Evolutionary conservation across 2,797 vertebrate species (phyloP).

Genomic region (Mormyrus proboscirostris): DNA sequence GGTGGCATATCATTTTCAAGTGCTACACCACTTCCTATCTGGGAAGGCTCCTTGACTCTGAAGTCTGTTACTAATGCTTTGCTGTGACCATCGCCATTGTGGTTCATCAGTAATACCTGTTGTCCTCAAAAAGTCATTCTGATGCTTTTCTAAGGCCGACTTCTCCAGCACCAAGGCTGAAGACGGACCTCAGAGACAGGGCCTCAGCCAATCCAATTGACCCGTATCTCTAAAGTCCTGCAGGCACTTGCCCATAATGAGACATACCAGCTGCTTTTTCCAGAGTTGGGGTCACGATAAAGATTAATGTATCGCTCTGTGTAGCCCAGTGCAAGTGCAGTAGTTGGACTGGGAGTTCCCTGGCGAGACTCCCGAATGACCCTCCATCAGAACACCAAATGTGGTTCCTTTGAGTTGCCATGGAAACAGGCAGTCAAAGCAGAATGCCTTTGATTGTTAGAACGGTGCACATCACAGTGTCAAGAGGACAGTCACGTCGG

Average conservation of each 20-base stretch:
- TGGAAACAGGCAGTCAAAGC: conserved; percentile 47
- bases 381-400: conserved; percentile 43
- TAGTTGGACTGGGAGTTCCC: conserved; percentile 7
- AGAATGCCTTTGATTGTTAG: conserved; percentile 50
- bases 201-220: background rate
- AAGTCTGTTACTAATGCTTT: background rate
- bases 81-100: background rate
- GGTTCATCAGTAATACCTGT: background rate
- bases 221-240: background rate
- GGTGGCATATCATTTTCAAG: background rate
- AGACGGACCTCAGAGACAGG: background rate
- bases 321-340: background rate
- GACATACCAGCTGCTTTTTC: background rate
- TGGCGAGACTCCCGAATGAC: background rate
- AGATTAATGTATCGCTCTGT: background rate
- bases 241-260: background rate
- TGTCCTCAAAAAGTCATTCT: background rate
- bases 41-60: background rate
- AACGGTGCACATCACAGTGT: conserved; percentile 42
- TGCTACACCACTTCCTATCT: background rate
- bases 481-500: conserved; percentile 40
- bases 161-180: background rate
- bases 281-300: background rate
- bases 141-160: background rate
- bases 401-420: conserved; percentile 48